Evolutionary conservation across 1,140 invertebrate species (phyloP).

Genomic region (Hyposmocoma kahamanoa): DNA sequence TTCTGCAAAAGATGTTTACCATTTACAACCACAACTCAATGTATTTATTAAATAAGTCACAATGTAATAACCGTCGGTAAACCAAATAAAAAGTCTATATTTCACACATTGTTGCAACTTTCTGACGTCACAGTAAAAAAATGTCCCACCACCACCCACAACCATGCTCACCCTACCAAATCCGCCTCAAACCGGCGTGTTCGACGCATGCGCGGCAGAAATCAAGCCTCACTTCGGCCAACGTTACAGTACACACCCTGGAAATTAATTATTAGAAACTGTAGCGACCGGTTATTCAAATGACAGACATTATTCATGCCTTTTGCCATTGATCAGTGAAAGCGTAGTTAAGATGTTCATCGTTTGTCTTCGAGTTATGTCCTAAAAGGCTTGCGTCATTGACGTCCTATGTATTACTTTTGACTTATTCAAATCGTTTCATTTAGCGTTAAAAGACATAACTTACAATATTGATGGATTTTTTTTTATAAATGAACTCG

Average conservation of each 20-base stretch:
- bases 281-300: conserved; percentile 29
- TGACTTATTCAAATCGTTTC: too few species aligned
- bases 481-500: too few species aligned
- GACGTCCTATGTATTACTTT: too few species aligned
- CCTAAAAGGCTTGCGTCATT: too few species aligned
- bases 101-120: not conserved
- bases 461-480: too few species aligned
- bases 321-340: conserved; percentile 30
- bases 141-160: not conserved
- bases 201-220: conserved; percentile 41
- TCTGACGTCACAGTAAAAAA: not conserved
- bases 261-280: conserved; percentile 57
- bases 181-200: conserved; percentile 29
- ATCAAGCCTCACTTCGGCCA: conserved; percentile 20
- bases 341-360: too few species aligned
- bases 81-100: not conserved
- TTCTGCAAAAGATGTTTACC: too few species aligned
- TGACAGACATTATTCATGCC: conserved; percentile 35
- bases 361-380: too few species aligned
- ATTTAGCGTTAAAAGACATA: too few species aligned
- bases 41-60: too few species aligned
- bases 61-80: not conserved
- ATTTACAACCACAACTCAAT: too few species aligned
- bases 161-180: conserved; percentile 28
- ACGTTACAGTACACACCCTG: conserved; percentile 38